phyloP scores from a whole-genome alignment of 2,797 vertebrate genomes.

The Enteromius paludinosus region DNA sequence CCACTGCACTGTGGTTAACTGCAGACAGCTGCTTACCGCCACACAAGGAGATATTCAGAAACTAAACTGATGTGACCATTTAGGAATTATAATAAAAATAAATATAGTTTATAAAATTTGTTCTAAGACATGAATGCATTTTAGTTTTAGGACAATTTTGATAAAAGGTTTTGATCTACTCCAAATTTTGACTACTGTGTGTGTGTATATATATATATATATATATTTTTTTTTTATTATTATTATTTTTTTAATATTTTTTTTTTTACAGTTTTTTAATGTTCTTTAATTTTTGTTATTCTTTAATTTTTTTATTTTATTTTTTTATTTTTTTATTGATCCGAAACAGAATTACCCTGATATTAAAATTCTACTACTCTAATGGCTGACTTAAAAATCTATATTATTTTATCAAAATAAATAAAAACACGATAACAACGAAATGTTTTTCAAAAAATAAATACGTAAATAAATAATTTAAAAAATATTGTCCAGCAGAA shows the following conservation, averaged over 20 bases:
- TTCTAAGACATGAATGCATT: too few species aligned
- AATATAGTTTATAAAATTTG: too few species aligned
- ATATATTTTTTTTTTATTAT: too few species aligned
- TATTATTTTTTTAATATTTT: too few species aligned
- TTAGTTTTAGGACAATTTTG: too few species aligned
- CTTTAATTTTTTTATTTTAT: too few species aligned
- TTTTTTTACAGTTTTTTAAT: too few species aligned
- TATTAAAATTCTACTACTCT: neutral
- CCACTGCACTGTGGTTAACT: conserved; percentile 43
- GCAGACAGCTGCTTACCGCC: conserved; percentile 53
- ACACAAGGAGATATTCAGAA: conserved; percentile 45
- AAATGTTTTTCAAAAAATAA: neutral
- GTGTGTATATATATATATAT: too few species aligned
- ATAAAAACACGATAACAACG: neutral
- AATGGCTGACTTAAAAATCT: neutral
- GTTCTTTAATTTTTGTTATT: neutral
- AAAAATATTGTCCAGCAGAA: neutral
- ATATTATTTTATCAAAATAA: neutral
- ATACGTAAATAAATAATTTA: neutral
- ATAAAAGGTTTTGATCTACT: too few species aligned
- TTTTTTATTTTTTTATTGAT: neutral
- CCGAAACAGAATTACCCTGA: neutral
- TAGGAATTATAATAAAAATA: neutral
- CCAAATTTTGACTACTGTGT: too few species aligned
- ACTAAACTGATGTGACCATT: neutral